These are phyloP conservation scores for Dione juno DNA, from an alignment of 2,888 invertebrate species.

Conservation along the genomic window DNA sequence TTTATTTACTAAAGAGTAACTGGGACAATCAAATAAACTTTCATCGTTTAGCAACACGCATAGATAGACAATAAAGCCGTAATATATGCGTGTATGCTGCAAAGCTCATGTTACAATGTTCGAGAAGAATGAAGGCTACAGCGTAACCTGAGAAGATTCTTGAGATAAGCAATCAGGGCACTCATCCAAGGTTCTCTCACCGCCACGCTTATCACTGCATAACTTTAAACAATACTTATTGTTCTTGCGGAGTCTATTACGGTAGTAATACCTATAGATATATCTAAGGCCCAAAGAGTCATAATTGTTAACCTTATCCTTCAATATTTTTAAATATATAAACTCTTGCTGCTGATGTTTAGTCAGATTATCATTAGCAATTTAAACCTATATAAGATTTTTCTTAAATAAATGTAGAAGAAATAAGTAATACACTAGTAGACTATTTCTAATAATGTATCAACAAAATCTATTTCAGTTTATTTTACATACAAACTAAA, in stretches of 20 bases:
- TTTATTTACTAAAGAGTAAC: background rate
- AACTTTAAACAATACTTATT: constrained; percentile 42
- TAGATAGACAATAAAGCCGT: background rate
- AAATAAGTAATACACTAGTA: too few species aligned
- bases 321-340: constrained; percentile 8
- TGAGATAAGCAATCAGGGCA: constrained; percentile 33
- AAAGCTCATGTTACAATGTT: constrained; percentile 4
- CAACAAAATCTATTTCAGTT: background rate
- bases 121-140: constrained; percentile 24
- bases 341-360: too few species aligned
- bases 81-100: constrained; percentile 3
- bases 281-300: constrained; percentile 11
- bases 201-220: constrained; percentile 28
- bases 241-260: constrained; percentile 30
- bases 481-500: background rate
- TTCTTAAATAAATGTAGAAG: too few species aligned
- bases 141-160: constrained; percentile 26
- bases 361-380: too few species aligned
- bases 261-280: constrained; percentile 27
- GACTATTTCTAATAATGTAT: background rate
- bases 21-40: background rate
- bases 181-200: constrained; percentile 37
- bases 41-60: background rate
- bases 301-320: constrained; percentile 22
- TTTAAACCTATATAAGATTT: too few species aligned